Conservation (phyloP, 2,888 invertebrate genomes). For the Drosophila melanosoma region DNA sequence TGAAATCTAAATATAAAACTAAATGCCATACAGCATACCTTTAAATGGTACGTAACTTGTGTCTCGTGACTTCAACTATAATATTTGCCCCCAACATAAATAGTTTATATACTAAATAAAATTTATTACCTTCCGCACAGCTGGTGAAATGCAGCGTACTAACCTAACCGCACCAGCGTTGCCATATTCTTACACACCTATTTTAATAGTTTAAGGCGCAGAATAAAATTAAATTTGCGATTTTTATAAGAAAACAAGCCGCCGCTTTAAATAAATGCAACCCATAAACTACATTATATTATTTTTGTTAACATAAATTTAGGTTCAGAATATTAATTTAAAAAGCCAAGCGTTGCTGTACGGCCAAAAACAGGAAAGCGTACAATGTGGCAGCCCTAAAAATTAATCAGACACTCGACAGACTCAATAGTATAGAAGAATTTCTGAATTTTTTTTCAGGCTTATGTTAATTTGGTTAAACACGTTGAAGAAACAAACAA, state of each 20-base stretch:
- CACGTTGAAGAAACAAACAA: neutral
- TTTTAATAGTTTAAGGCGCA: neutral
- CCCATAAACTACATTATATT: neutral
- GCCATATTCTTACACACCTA: neutral
- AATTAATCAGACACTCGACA: conserved; percentile 53
- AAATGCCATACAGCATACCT: neutral
- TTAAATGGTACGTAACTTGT: neutral
- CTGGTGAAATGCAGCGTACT: conserved; percentile 3
- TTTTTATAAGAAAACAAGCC: neutral
- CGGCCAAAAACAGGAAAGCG: neutral
- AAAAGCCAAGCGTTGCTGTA: conserved; percentile 13
- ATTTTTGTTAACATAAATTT: neutral
- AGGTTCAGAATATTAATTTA: conserved; percentile 3
- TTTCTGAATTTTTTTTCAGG: conserved; percentile 37
- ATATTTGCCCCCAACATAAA: neutral
- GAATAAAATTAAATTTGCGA: neutral
- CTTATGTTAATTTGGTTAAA: conserved; percentile 36
- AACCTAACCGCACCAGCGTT: neutral
- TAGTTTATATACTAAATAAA: neutral
- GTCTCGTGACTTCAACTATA: neutral
- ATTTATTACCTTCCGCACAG: neutral
- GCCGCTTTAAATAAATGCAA: neutral
- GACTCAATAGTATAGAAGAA: conserved; percentile 55
- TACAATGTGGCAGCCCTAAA: conserved; percentile 32
- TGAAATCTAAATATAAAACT: neutral